Conservation (phyloP, 2,797 vertebrate species). For the Podarcis siculus region DNA sequence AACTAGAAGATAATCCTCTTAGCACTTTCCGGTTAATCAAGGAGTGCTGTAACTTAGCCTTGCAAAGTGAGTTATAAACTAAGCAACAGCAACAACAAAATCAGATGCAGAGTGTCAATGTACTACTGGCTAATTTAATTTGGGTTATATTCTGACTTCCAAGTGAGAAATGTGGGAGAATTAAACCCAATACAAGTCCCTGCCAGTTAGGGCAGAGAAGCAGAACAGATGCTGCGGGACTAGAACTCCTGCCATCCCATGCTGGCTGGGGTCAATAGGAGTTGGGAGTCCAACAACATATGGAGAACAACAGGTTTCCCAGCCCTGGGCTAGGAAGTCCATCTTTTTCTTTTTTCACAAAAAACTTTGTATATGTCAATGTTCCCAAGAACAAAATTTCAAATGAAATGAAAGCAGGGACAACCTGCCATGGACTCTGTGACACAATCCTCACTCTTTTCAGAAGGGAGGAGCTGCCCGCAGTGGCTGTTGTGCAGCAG, state of each 20-base stretch:
- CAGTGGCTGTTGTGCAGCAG: not conserved
- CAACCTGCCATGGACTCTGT: not conserved
- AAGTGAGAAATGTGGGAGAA: slow-evolving; percentile 31
- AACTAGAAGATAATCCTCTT: slow-evolving; percentile 11
- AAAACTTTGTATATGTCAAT: not conserved
- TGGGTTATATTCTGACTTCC: slow-evolving; percentile 34
- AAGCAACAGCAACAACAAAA: slow-evolving; percentile 38
- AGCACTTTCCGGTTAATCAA: not conserved
- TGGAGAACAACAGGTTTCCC: not conserved
- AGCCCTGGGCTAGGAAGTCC: not conserved
- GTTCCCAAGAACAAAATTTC: slow-evolving; percentile 20
- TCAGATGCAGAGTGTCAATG: slow-evolving; percentile 82
- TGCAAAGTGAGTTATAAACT: slow-evolving; percentile 26
- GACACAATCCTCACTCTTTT: not conserved
- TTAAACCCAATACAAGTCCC: slow-evolving; percentile 8
- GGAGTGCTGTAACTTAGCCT: slow-evolving; percentile 6
- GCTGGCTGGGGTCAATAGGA: no score
- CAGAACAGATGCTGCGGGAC: no score
- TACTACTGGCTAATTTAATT: slow-evolving; percentile 57
- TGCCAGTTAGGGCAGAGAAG: not conserved
- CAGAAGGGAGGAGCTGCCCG: slow-evolving; percentile 2
- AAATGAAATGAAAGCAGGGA: no score
- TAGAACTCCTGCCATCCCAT: no score
- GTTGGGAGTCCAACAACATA: no score
- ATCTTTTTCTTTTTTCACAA: slow-evolving; percentile 28